Base-by-base conservation (phyloP, 2,888 invertebrate species). In the Tholera decimalis region DNA sequence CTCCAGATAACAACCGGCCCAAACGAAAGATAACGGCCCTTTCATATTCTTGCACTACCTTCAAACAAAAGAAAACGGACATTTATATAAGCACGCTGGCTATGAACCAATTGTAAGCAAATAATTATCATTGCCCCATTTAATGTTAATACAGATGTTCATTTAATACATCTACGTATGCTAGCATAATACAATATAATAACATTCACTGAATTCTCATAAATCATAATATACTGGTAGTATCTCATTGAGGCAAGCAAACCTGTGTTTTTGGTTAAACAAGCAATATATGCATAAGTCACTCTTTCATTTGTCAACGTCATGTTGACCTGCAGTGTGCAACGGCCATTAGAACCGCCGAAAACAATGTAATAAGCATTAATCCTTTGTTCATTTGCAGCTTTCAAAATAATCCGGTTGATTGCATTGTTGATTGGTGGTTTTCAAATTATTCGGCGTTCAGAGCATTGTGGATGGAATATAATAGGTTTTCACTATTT, bases 31-130 rank as follows among this genome's bases (percentile, higher is more conserved):
- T 99, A 37, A 99, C 99, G 0, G 99, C 99, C 73, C 99, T 96
- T 91, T 99, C 99, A 90, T 99, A 99, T 88, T 99, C 99, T 88
- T 98, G 98, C 2, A 99, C 99, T 41, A 99, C 99, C 99, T 99
- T 77, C 1, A 46, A 60, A 74, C 33, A 56, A 70, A 56, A 28
- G 15, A 26, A 54, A 62, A 33, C 0, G 5, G 5, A 22, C 4
- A 18, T 33, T 33, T 6, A 15, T 8, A 13, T 3, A 6, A 6
- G 15, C 3, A 30, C 30, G 35, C 2, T 24, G 8, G 15, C 3
- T 37, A 22, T 1, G 11, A n/a, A 26, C 13, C 15, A 0, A n/a
- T 15, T 18, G 20, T 33, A 4, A 8, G 33, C 7, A n/a, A 50
- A 50, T 22, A 11, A 24, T 6, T 24, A 13, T n/a, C 3, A 35